These are phyloP conservation scores for Sciaenops ocellatus DNA, from an alignment of 2,797 vertebrate species.

Conservation along the genomic window DNA sequence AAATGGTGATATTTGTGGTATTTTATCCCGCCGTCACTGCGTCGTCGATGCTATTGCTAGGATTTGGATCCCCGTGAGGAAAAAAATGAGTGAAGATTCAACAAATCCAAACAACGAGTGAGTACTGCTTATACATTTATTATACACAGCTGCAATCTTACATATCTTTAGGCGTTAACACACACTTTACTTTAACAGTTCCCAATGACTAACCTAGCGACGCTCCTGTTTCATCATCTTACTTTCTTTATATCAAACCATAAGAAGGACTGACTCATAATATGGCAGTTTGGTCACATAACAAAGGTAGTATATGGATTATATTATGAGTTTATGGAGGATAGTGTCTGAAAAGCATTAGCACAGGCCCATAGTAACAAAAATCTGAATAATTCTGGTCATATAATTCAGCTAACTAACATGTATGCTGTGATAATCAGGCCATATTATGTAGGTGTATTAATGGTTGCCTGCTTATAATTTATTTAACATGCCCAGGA, in stretches of 20 bases:
- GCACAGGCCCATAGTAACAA: conserved; percentile 18
- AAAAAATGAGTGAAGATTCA: conserved; percentile 99
- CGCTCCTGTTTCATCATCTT: conserved; percentile 49
- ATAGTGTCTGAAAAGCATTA: conserved; percentile 1
- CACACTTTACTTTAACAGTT: conserved; percentile 20
- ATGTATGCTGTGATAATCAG: not conserved
- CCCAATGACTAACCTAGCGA: conserved; percentile 45
- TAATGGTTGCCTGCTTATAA: not conserved
- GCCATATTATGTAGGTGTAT: not conserved
- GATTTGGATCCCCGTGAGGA: conserved; percentile 93
- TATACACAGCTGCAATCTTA: conserved; percentile 7
- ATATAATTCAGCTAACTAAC: conserved; percentile 2
- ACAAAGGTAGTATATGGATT: not conserved
- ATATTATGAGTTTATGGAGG: not conserved
- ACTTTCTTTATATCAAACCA: conserved; percentile 27
- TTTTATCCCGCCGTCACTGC: conserved; percentile 92
- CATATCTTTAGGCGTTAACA: conserved; percentile 18
- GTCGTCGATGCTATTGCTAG: conserved; percentile 89
- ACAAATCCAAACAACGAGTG: conserved; percentile 98
- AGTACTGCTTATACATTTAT: conserved; percentile 71
- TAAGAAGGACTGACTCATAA: not conserved
- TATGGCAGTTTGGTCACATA: not conserved
- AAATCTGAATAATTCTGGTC: not conserved
- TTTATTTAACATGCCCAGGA: not conserved
- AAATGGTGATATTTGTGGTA: conserved; percentile 95